phyloP scores from a whole-genome alignment of 2,888 invertebrate genomes.

The Sisyra terminalis region DNA sequence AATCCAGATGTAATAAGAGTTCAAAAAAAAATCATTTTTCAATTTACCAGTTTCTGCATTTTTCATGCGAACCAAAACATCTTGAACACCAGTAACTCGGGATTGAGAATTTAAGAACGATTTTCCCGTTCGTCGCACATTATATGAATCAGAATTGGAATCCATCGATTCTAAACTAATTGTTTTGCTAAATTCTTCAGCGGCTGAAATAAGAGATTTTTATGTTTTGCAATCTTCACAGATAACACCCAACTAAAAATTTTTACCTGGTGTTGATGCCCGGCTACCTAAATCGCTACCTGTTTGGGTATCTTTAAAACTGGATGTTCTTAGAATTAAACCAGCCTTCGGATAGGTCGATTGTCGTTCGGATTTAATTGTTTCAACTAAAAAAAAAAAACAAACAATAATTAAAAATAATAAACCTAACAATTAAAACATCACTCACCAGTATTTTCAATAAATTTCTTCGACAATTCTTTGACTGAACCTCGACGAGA shows the following conservation, averaged over 20 bases:
- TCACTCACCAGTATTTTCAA: slow-evolving; percentile 41
- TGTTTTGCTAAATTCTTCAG: slow-evolving; percentile 5
- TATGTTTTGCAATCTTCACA: not conserved
- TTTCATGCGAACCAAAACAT: slow-evolving; percentile 61
- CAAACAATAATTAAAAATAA: not conserved
- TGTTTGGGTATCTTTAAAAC: slow-evolving; percentile 32
- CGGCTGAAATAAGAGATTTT: not conserved
- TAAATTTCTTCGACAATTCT: slow-evolving; percentile 63
- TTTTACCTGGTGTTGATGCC: slow-evolving; percentile 20
- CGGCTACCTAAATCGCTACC: slow-evolving; percentile 17
- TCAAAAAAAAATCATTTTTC: not conserved
- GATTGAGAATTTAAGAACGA: slow-evolving; percentile 57
- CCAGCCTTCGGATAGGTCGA: slow-evolving; percentile 55
- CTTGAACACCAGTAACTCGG: slow-evolving; percentile 56
- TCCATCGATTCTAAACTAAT: slow-evolving; percentile 9
- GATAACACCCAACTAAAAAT: not conserved
- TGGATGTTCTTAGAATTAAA: slow-evolving; percentile 47
- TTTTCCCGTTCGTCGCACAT: slow-evolving; percentile 19
- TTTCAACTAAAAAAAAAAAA: slow-evolving; percentile 29
- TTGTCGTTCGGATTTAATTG: slow-evolving; percentile 33
- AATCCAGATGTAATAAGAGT: slow-evolving; percentile 1
- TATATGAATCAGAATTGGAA: slow-evolving; percentile 5
- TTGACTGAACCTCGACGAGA: slow-evolving; percentile 58
- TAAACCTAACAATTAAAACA: not conserved
- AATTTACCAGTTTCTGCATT: slow-evolving; percentile 48